Base-by-base conservation (phyloP, 1,140 invertebrate genomes). In the Orchestia grillus region DNA sequence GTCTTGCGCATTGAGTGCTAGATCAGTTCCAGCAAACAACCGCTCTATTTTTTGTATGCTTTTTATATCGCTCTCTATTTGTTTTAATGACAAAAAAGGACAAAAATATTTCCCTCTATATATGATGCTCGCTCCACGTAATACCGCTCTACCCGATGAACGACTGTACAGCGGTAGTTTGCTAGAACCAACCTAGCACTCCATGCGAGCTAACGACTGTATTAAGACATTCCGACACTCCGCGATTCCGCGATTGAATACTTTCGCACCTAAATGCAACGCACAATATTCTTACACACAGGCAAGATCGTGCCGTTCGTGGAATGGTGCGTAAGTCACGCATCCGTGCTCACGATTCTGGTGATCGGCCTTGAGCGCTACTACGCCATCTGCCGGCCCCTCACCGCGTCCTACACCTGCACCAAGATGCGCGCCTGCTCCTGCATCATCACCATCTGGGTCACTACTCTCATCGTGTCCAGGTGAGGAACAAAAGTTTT, bases 311-410 rank as follows among this genome's bases (percentile, higher is more conserved):
- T 99, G 11, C 99, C 99, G 0, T 99, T 99, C 97, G 98, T 99
- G 87, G 99, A 99, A 97, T 97, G 99, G 97, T 98, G 98, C 0
- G 99, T 99, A 41, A 99, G 99, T 0, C 99, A 99, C 97, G 99
- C 99, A 28, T 99, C 99, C 3, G 99, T 99, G 0, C 97, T 99
- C 44, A 99, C 99, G 28, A 99, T 99, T 96, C 97, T 99, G 97
- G 99, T 99, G 87, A 98, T 98, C 96, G 97, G 96, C 0, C 96
- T 97, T n/a, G 97, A 97, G 96, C 44, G 99, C 16, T 99, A 99
- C 97, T 99, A 99, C 97, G 99, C 99, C 44, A 99, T 99, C 97
- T 99, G 99, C 97, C 98, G 99, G 97, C 99, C 99, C 0, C 97
- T 99, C 90, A 98, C 98, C 97, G 99, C 99, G 0, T 98, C 98